Percentiles rank a stretch among this genome's conserved stretches.
phyloP scores from a whole-genome alignment of 2,797 vertebrate species.

The Gallinago solitaria region DNA sequence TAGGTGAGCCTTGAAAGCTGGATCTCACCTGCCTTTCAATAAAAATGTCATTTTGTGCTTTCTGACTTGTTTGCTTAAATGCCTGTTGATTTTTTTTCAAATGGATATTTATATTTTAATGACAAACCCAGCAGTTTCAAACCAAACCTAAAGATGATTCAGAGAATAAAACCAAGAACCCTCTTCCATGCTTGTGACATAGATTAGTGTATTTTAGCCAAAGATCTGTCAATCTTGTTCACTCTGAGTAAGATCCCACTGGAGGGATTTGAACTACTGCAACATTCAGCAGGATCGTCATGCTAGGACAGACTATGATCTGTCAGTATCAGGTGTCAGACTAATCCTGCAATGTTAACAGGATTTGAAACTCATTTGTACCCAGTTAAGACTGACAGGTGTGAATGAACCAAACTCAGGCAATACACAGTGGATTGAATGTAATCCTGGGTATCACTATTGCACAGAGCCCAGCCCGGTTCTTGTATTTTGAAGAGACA shows the following conservation, averaged over 20 bases:
- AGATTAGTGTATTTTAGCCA: constrained; percentile 37
- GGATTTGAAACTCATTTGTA: not conserved
- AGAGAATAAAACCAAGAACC: not conserved
- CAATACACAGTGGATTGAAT: not conserved
- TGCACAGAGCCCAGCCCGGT: no score
- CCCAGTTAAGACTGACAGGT: not conserved
- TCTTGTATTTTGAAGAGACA: not conserved
- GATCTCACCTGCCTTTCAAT: constrained; percentile 10
- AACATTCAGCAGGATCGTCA: not conserved
- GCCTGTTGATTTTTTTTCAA: not conserved
- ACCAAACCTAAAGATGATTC: not conserved
- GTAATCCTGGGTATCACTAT: accelerated
- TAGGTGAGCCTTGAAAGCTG: not conserved
- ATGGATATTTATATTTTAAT: constrained; percentile 3
- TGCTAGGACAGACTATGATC: not conserved
- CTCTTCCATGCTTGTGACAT: not conserved
- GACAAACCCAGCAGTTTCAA: not conserved
- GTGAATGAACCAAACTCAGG: not conserved
- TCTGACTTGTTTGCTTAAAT: not conserved
- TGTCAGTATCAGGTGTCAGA: not conserved
- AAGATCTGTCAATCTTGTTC: not conserved
- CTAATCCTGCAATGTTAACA: not conserved
- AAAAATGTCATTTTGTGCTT: constrained; percentile 25
- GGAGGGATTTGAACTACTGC: not conserved
- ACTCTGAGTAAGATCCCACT: not conserved